Evolutionary conservation across 2,888 invertebrate genomes (phyloP).

Genomic region (Saturnia pavonia): DNA sequence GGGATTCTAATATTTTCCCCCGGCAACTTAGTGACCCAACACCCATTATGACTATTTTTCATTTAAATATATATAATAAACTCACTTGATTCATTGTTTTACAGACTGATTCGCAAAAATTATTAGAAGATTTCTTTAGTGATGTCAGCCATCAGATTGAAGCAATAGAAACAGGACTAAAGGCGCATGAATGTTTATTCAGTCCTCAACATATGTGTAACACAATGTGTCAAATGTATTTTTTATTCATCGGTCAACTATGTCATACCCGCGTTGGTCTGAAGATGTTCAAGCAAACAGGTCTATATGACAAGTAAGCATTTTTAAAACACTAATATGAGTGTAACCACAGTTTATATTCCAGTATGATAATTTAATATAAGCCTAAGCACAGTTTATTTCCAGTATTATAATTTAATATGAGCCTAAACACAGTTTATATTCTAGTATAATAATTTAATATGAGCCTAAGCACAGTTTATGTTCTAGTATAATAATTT

Average conservation of each 20-base stretch:
- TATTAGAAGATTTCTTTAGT: constrained; percentile 89
- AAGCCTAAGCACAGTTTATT: no score
- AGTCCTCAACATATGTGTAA: constrained; percentile 94
- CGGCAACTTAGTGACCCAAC: no score
- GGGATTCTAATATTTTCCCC: no score
- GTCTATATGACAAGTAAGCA: constrained; percentile 88
- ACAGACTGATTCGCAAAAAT: constrained; percentile 85
- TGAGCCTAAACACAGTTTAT: not conserved
- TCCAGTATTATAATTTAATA: no score
- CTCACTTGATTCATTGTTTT: constrained; percentile 13
- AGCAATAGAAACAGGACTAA: constrained; percentile 86
- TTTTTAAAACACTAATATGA: not conserved
- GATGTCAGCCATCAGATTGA: constrained; percentile 90
- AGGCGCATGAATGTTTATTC: constrained; percentile 93
- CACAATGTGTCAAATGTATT: constrained; percentile 96
- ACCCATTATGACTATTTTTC: no score
- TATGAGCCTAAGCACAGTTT: not conserved
- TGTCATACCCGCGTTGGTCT: constrained; percentile 87
- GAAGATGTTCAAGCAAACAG: constrained; percentile 86
- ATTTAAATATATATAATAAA: not conserved
- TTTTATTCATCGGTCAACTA: constrained; percentile 94
- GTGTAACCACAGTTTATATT: no score
- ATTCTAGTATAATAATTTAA: not conserved
- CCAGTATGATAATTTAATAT: no score
- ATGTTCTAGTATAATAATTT: no score